These are phyloP conservation scores for Neomonachus schauinslandi DNA, from an alignment of 2,113 vertebrate genomes.

Conservation along the genomic window DNA sequence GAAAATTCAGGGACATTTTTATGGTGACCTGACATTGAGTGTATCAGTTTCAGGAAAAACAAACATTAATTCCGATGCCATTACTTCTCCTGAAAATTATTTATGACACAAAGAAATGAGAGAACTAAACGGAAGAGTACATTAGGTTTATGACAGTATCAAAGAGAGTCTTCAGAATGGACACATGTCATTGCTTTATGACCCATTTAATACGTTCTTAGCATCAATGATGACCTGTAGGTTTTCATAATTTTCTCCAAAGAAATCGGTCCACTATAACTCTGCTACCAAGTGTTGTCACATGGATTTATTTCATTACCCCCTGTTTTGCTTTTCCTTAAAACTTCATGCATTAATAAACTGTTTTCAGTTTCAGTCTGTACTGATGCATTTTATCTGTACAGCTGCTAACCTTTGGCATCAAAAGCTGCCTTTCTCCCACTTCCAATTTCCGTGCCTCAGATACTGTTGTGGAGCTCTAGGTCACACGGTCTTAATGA, in stretches of 20 bases:
- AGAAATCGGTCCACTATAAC: background rate
- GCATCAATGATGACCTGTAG: background rate
- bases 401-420: background rate
- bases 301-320: background rate
- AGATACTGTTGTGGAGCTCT: too few relatives aligned
- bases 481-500: background rate
- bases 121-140: background rate
- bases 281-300: background rate
- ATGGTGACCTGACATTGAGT: background rate
- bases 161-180: background rate
- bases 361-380: background rate
- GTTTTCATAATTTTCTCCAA: background rate
- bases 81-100: background rate
- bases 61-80: background rate
- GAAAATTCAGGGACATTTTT: background rate
- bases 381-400: background rate
- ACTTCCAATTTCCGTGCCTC: background rate
- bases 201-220: background rate
- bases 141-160: background rate
- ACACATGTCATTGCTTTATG: background rate
- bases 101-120: background rate
- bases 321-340: background rate
- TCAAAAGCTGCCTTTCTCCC: background rate
- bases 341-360: background rate
- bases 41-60: background rate